Evolutionary conservation across 2,113 vertebrate species (phyloP).

Genomic region (Lycocorax pyrrhopterus): DNA sequence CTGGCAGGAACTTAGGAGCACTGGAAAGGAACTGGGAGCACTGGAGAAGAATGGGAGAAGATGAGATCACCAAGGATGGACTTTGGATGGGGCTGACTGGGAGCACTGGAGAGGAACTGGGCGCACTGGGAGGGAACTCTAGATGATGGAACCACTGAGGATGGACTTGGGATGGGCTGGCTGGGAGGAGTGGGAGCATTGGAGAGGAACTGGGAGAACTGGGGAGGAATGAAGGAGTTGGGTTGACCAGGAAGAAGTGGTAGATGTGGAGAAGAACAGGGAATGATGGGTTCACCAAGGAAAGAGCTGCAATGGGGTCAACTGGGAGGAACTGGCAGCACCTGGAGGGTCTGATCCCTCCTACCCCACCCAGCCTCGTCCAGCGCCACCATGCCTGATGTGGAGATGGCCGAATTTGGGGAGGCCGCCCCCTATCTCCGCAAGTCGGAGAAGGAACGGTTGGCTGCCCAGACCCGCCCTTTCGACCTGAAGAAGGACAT

Average conservation of each 20-base stretch:
- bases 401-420: slow-evolving; percentile 15
- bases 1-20: neutral
- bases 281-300: neutral
- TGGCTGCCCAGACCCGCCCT: neutral
- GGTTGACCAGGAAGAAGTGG: neutral
- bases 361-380: neutral
- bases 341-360: neutral
- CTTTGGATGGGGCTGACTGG: neutral
- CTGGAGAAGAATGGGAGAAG: neutral
- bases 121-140: neutral
- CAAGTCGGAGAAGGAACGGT: neutral
- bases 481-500: slow-evolving; percentile 5
- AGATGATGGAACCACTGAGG: neutral
- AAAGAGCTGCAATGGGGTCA: neutral
- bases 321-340: neutral
- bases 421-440: neutral
- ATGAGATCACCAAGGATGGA: neutral
- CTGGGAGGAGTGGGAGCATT: neutral
- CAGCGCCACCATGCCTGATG: neutral
- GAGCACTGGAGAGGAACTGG: neutral
- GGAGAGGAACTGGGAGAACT: neutral
- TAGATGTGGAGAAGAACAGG: neutral
- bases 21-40: neutral
- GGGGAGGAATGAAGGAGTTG: neutral
- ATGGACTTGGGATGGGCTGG: neutral